These are phyloP conservation scores for Caenorhabditis drosophilae DNA, from an alignment of 2,888 invertebrate genomes.

Conservation along the genomic window DNA sequence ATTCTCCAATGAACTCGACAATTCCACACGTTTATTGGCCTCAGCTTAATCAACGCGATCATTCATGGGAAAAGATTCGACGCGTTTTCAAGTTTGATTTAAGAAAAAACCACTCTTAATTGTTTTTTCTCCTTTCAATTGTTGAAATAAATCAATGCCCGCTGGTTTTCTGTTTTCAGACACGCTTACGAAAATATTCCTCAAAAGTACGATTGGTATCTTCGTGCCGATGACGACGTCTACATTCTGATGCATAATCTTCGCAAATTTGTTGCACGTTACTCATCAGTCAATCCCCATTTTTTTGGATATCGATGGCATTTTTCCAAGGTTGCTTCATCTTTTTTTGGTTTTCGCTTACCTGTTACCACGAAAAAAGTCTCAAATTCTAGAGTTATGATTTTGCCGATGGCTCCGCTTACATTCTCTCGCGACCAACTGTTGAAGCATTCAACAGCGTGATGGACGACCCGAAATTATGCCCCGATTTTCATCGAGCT, in stretches of 20 bases:
- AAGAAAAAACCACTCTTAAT: background rate
- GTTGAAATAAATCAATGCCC: too few species aligned
- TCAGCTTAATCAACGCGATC: conserved; percentile 45
- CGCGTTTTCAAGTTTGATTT: conserved; percentile 54
- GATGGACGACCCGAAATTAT: conserved; percentile 48
- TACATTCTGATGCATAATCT: conserved; percentile 58
- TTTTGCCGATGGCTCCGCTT: conserved; percentile 57
- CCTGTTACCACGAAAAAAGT: too few species aligned
- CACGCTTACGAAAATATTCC: conserved; percentile 38
- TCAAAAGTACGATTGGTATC: conserved; percentile 58
- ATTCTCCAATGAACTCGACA: conserved; percentile 49
- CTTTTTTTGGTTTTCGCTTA: too few species aligned
- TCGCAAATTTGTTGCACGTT: conserved; percentile 42
- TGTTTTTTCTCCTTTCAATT: background rate
- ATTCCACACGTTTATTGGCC: conserved; percentile 57
- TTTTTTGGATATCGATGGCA: conserved; percentile 59
- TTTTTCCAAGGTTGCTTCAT: conserved; percentile 24
- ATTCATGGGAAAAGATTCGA: conserved; percentile 63
- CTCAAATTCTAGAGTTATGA: conserved; percentile 37
- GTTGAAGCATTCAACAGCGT: conserved; percentile 45
- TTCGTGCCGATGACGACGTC: conserved; percentile 61
- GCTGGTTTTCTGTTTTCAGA: conserved; percentile 24
- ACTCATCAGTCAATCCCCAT: conserved; percentile 41
- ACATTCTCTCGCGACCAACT: conserved; percentile 45
- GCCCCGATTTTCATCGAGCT: conserved; percentile 60